These are phyloP conservation scores for Spea hammondii DNA, from an alignment of 2,797 vertebrate species.

Conservation along the genomic window DNA sequence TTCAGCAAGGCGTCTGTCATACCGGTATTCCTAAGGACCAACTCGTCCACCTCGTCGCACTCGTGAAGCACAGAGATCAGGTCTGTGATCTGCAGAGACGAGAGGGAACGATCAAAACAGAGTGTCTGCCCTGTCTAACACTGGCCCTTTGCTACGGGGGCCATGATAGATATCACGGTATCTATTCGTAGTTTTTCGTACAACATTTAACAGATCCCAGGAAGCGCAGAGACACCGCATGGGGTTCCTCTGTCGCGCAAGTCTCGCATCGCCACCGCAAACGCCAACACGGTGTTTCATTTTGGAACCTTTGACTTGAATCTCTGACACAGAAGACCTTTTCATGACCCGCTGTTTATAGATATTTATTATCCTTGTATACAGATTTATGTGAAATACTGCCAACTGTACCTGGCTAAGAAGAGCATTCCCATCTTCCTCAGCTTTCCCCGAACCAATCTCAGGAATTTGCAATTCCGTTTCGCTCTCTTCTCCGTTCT, in stretches of 20 bases:
- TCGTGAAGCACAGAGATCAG: slow-evolving; percentile 68
- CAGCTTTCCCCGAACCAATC: too few species aligned
- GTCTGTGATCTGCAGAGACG: slow-evolving; percentile 66
- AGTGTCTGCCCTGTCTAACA: background rate
- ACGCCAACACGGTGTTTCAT: too few species aligned
- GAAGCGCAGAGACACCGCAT: background rate
- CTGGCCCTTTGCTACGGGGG: too few species aligned
- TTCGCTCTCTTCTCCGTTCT: background rate
- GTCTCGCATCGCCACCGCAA: too few species aligned
- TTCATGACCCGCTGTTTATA: too few species aligned
- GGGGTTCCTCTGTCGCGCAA: background rate
- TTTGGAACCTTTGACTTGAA: too few species aligned
- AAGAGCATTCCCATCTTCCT: slow-evolving; percentile 6
- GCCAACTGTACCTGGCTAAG: slow-evolving; percentile 10
- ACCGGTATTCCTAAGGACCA: slow-evolving; percentile 78
- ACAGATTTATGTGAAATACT: too few species aligned
- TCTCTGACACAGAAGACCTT: too few species aligned
- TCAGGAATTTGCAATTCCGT: background rate
- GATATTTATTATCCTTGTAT: too few species aligned
- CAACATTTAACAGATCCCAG: background rate
- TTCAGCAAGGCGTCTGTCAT: slow-evolving; percentile 73
- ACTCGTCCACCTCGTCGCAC: slow-evolving; percentile 74
- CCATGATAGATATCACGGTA: too few species aligned
- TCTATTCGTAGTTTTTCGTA: too few species aligned
- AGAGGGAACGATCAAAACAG: background rate